Evolutionary conservation across 2,797 vertebrate species (phyloP).

Genomic region (Alca torda): DNA sequence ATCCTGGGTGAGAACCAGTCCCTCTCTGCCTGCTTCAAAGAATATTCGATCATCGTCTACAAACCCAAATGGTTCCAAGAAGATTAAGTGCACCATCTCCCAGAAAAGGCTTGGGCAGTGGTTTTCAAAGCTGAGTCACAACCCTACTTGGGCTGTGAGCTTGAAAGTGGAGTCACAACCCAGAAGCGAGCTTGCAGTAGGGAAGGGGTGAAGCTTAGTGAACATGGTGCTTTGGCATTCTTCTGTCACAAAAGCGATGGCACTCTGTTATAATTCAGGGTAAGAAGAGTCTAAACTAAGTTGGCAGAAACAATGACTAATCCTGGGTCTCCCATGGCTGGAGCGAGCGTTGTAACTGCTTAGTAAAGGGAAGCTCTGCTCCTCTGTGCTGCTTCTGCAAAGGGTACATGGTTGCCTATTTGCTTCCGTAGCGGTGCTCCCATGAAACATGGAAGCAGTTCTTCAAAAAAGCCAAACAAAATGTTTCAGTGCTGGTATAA

Average conservation of each 20-base stretch:
- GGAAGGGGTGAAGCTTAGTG: background rate
- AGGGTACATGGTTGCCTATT: background rate
- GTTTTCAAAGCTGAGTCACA: background rate
- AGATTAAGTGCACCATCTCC: background rate
- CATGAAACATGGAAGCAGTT: background rate
- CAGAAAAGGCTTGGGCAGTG: background rate
- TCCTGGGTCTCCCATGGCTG: background rate
- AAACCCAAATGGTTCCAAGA: background rate
- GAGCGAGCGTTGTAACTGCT: background rate
- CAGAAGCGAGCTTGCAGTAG: background rate
- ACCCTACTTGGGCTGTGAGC: background rate
- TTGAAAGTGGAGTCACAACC: background rate
- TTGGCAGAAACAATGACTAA: background rate
- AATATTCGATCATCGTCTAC: background rate
- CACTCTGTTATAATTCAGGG: background rate
- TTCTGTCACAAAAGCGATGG: background rate
- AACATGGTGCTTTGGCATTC: background rate
- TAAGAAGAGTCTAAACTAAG: background rate
- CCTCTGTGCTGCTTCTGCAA: background rate
- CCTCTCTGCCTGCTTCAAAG: background rate
- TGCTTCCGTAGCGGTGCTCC: background rate
- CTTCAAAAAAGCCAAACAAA: background rate
- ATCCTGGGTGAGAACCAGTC: background rate
- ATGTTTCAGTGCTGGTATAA: background rate
- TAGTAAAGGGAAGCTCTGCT: background rate